Conservation (phyloP, 2,888 invertebrate genomes). For the Glaucopsyche alexis region DNA sequence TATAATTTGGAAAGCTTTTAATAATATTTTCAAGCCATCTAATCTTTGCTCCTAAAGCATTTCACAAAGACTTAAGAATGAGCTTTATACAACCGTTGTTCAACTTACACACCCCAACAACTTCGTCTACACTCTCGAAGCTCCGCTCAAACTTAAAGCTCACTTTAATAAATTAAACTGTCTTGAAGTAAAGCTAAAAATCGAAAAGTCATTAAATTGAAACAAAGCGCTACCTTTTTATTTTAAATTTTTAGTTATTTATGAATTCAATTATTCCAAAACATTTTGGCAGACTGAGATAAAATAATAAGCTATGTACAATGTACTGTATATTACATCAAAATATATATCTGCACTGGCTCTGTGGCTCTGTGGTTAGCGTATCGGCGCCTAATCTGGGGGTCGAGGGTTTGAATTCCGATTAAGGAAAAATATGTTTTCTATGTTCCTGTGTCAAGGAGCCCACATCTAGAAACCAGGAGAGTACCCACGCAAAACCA, state of each 20-base stretch:
- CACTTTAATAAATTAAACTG: slow-evolving; percentile 13
- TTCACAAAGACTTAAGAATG: slow-evolving; percentile 24
- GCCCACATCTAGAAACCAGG: no score
- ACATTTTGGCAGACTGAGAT: no score
- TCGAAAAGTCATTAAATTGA: slow-evolving; percentile 13
- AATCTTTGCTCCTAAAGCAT: slow-evolving; percentile 14
- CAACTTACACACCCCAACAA: slow-evolving; percentile 23
- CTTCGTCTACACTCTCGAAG: slow-evolving; percentile 20
- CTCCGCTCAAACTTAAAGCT: neutral
- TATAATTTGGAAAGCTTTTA: neutral
- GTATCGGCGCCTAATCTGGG: no score
- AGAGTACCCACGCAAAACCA: no score
- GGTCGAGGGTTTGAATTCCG: no score
- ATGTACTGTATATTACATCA: no score
- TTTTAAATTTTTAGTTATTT: neutral
- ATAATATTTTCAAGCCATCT: slow-evolving; percentile 21
- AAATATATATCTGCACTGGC: no score
- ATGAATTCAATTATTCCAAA: no score
- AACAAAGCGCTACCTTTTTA: slow-evolving; percentile 1
- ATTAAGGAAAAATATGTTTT: no score
- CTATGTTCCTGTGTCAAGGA: no score
- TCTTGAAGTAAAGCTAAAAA: slow-evolving; percentile 8
- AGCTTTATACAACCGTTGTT: slow-evolving; percentile 25
- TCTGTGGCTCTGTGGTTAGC: no score
- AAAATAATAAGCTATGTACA: no score